Conservation (phyloP, 2,113 vertebrate species). For the Tinamus guttatus region DNA sequence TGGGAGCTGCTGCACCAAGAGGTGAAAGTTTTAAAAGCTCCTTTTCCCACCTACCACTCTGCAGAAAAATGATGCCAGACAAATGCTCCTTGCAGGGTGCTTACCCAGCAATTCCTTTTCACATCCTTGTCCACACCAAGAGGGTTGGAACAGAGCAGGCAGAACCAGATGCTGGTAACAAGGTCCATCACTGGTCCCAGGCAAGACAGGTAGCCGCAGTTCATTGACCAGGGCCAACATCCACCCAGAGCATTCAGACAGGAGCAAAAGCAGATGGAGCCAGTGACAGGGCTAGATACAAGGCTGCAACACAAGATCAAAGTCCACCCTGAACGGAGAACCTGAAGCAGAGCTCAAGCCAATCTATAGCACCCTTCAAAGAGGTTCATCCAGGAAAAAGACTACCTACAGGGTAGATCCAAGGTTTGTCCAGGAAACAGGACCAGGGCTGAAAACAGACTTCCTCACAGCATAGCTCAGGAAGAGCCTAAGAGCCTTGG, state of each 20-base stretch:
- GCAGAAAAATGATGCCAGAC: neutral
- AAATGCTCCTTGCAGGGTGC: neutral
- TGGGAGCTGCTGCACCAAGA: neutral
- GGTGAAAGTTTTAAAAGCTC: neutral
- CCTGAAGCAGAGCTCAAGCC: neutral
- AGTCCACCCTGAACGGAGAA: fast-evolving
- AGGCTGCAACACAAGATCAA: neutral
- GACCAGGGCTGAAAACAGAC: fast-evolving
- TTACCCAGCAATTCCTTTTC: neutral
- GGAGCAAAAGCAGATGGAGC: neutral
- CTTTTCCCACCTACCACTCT: neutral
- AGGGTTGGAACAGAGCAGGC: neutral
- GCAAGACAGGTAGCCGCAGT: neutral
- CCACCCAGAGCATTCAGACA: neutral
- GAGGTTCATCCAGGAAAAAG: neutral
- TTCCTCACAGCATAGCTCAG: neutral
- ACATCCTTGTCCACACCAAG: neutral
- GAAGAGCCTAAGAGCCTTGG: fast-evolving
- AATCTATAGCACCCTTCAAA: fast-evolving
- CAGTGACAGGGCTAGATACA: neutral
- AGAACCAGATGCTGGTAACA: neutral
- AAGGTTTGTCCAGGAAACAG: neutral
- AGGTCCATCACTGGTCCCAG: neutral
- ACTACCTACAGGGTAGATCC: neutral
- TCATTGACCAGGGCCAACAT: neutral